phyloP scores from a whole-genome alignment of 2,888 invertebrate species.

The Cephalotes varians region DNA sequence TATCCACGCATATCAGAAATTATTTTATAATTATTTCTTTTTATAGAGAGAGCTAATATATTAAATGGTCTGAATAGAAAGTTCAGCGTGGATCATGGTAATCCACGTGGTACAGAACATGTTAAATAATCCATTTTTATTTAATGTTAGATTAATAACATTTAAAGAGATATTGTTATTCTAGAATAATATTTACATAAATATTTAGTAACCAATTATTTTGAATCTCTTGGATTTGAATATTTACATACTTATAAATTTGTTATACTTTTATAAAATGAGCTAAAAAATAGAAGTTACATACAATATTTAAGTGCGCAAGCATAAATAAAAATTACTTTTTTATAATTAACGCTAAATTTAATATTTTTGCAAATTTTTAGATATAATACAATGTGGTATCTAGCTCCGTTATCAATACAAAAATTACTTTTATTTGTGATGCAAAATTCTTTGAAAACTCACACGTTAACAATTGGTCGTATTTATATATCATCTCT shows the following conservation, averaged over 20 bases:
- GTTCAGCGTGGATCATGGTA: too few relatives aligned
- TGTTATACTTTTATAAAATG: not conserved
- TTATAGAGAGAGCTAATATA: too few relatives aligned
- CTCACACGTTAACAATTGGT: not conserved
- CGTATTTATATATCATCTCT: constrained; percentile 21
- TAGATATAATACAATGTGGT: constrained; percentile 34
- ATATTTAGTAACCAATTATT: not conserved
- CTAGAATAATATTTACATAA: not conserved
- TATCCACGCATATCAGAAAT: too few relatives aligned
- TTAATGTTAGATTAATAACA: not conserved
- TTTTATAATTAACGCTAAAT: not conserved
- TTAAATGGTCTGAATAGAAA: too few relatives aligned
- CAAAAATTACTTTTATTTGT: constrained; percentile 41
- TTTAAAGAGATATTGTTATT: not conserved
- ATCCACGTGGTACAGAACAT: too few relatives aligned
- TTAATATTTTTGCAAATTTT: not conserved
- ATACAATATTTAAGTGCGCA: too few relatives aligned
- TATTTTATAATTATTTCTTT: too few relatives aligned
- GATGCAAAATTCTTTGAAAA: constrained; percentile 24
- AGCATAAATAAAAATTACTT: not conserved
- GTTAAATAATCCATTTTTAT: not conserved
- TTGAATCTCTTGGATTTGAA: too few relatives aligned
- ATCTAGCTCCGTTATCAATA: constrained; percentile 34
- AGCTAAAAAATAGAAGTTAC: too few relatives aligned
- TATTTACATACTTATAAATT: not conserved